These are phyloP conservation scores for Scaptodrosophila latifasciaeformis DNA, from an alignment of 2,888 invertebrate species.

Conservation along the genomic window DNA sequence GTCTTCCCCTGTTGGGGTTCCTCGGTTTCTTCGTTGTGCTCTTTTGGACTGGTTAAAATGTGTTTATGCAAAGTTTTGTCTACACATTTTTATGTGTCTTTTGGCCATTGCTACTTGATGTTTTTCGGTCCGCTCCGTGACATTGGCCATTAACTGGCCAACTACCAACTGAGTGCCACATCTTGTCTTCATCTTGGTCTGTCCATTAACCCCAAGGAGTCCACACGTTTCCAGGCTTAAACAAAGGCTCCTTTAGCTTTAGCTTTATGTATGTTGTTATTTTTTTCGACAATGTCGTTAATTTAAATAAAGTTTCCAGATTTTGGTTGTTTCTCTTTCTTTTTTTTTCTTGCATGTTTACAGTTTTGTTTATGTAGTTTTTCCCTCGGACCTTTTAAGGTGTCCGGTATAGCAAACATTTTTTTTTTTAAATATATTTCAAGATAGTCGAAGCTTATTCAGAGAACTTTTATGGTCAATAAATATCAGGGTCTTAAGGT, in stretches of 20 bases:
- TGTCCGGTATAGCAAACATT: too few relatives aligned
- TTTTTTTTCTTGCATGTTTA: not conserved
- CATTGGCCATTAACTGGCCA: constrained; percentile 13
- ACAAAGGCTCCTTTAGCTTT: constrained; percentile 14
- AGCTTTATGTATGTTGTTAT: not conserved
- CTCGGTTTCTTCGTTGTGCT: too few relatives aligned
- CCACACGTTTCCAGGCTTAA: constrained; percentile 21
- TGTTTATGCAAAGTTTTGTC: constrained; percentile 25
- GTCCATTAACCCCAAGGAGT: constrained; percentile 20
- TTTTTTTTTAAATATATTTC: too few relatives aligned
- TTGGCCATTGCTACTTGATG: not conserved
- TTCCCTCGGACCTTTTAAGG: not conserved
- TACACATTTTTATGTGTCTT: constrained; percentile 6
- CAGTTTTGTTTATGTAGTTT: not conserved
- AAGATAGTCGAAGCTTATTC: too few relatives aligned
- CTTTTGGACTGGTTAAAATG: constrained; percentile 8
- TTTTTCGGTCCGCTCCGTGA: constrained; percentile 8
- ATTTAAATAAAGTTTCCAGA: constrained; percentile 27
- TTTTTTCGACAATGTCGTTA: constrained; percentile 18
- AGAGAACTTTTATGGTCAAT: too few relatives aligned
- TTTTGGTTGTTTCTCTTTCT: too few relatives aligned
- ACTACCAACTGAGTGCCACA: not conserved
- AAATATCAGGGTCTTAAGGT: too few relatives aligned
- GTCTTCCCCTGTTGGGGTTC: too few relatives aligned
- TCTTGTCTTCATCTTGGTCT: constrained; percentile 5